A percentile compares a stretch with the other conserved stretches of the same genome.
phyloP scores from a whole-genome alignment of 30 jellyfish, hydroid and myxozoan species.

The Aurelia sp. region DNA sequence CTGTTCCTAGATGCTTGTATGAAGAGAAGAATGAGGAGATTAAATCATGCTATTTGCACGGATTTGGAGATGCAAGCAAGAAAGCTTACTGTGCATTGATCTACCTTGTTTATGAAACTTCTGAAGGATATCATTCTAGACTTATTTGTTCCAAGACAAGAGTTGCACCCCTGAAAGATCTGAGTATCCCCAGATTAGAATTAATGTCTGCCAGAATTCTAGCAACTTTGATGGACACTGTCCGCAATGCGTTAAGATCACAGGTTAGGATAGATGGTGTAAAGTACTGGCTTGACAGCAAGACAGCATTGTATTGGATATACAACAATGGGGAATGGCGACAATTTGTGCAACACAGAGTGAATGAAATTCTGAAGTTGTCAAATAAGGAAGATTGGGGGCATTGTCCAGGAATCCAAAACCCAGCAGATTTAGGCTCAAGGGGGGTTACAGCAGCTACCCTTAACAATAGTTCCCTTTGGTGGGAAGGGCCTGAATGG shows the following conservation, averaged over 20 bases:
- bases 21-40: background rate
- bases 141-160: constrained; percentile 19
- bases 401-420: constrained; percentile 5
- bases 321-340: background rate
- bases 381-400: background rate
- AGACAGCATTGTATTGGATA: background rate
- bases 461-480: background rate
- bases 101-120: background rate
- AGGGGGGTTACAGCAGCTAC: background rate
- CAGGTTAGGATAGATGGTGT: background rate
- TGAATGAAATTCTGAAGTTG: background rate
- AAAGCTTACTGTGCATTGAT: constrained; percentile 27
- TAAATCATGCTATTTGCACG: constrained; percentile 2
- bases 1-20: background rate
- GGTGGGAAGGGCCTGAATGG: constrained; percentile 21
- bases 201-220: constrained; percentile 21
- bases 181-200: constrained; percentile 44
- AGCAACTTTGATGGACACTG: constrained; percentile 25
- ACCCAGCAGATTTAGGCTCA: constrained; percentile 18
- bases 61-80: constrained; percentile 33
- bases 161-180: constrained; percentile 36
- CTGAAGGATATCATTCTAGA: background rate
- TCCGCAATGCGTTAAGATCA: background rate
- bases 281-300: background rate
- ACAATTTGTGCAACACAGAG: constrained; percentile 1